Percentiles rank a stretch among this genome's conserved stretches.
These are phyloP conservation scores for Ptychochromis oligacanthus DNA, from an alignment of 2,113 vertebrate genomes.

Conservation along the genomic window DNA sequence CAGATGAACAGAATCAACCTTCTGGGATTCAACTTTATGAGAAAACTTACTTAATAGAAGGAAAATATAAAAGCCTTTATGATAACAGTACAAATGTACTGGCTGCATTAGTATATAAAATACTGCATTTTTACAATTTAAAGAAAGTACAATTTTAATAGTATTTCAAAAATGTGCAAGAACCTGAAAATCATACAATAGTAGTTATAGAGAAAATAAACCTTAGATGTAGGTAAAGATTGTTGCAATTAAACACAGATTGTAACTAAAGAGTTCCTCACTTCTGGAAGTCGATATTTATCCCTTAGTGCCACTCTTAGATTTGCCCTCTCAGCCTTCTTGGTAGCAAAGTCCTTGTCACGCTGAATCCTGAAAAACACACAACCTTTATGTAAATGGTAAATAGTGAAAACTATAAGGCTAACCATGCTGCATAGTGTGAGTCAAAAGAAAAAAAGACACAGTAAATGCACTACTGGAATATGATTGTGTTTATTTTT, in stretches of 20 bases:
- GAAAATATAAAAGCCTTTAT: neutral
- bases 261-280: slow-evolving; percentile 35
- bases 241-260: neutral
- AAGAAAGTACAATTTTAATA: neutral
- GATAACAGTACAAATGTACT: neutral
- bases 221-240: neutral
- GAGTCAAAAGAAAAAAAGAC: too few relatives aligned
- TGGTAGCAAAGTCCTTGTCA: slow-evolving; percentile 79
- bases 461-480: neutral
- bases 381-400: neutral
- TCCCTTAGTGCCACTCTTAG: slow-evolving; percentile 77
- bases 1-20: too few relatives aligned
- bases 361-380: slow-evolving; percentile 74
- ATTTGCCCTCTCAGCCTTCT: slow-evolving; percentile 80
- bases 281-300: slow-evolving; percentile 79
- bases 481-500: neutral
- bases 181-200: neutral
- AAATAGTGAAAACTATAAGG: neutral
- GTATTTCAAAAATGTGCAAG: neutral
- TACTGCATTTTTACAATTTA: neutral
- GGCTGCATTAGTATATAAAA: neutral
- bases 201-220: neutral
- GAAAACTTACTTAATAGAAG: neutral
- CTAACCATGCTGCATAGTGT: neutral
- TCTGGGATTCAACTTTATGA: too few relatives aligned